Conservation (phyloP, 2,113 vertebrate species). For the Pelodiscus sinensis region DNA sequence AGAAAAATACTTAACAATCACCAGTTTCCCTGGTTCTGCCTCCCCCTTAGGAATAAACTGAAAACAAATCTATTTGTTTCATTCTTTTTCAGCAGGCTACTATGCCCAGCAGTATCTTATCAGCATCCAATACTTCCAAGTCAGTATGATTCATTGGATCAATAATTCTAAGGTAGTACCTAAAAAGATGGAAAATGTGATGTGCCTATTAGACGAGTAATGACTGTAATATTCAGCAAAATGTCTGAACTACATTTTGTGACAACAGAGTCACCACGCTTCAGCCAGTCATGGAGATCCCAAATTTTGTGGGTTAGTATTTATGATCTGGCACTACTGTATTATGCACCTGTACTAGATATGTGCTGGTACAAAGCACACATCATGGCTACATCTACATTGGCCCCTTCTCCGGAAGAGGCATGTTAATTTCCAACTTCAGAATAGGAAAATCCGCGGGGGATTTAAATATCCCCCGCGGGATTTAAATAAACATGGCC, state of each 20-base stretch:
- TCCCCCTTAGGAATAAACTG: background rate
- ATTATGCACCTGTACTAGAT: background rate
- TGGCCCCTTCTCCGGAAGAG: too few relatives aligned
- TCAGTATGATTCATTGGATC: background rate
- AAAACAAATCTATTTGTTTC: conserved; percentile 2
- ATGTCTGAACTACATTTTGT: accelerated
- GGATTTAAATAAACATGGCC: too few relatives aligned
- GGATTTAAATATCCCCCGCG: too few relatives aligned
- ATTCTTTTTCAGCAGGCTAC: accelerated
- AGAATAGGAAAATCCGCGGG: too few relatives aligned
- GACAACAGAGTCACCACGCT: background rate
- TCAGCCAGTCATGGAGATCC: background rate
- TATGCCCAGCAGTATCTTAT: accelerated
- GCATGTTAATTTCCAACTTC: too few relatives aligned
- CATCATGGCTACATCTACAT: too few relatives aligned
- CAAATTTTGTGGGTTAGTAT: background rate
- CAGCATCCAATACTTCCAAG: accelerated
- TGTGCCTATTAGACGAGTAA: background rate
- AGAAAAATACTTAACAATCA: conserved; percentile 28
- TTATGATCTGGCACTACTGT: background rate
- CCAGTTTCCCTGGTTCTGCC: background rate
- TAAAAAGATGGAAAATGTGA: accelerated
- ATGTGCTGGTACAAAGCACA: background rate
- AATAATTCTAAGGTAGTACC: background rate
- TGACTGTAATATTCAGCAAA: background rate